Percentiles rank a stretch among this genome's conserved stretches.
Conservation (phyloP, 2,888 invertebrate genomes). For the Ommatoiulus sabulosus region DNA sequence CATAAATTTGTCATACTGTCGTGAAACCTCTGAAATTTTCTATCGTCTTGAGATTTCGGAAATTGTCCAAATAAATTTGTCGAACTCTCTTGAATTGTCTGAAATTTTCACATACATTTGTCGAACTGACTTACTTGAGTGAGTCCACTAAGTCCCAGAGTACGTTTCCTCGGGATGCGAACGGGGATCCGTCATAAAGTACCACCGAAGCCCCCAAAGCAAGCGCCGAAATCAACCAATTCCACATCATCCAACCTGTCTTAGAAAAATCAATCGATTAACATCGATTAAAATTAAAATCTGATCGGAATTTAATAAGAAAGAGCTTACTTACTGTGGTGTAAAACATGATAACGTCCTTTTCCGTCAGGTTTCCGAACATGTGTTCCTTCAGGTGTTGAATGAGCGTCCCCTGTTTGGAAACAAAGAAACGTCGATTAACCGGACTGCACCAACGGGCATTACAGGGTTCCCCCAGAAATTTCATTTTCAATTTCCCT, state of each 20-base stretch:
- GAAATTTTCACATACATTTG: too few species aligned
- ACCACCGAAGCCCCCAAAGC: slow-evolving; percentile 70
- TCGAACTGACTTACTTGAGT: slow-evolving; percentile 66
- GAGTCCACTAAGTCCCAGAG: slow-evolving; percentile 70
- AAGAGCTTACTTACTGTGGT: slow-evolving; percentile 70
- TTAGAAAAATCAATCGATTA: too few species aligned
- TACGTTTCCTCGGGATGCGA: slow-evolving; percentile 69
- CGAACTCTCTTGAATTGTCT: too few species aligned
- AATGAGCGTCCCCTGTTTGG: slow-evolving; percentile 70
- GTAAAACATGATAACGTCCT: slow-evolving; percentile 72
- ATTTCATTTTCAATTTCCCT: too few species aligned
- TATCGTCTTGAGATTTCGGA: too few species aligned
- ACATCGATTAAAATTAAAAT: too few species aligned
- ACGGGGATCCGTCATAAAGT: slow-evolving; percentile 73
- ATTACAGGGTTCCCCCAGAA: too few species aligned
- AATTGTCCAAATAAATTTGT: too few species aligned
- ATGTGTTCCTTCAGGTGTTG: slow-evolving; percentile 73
- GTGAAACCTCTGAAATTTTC: too few species aligned
- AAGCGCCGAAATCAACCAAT: slow-evolving; percentile 71
- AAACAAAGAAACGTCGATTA: background rate
- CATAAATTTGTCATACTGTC: too few species aligned
- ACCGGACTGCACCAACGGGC: too few species aligned
- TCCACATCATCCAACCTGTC: slow-evolving; percentile 76
- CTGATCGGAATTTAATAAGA: too few species aligned
- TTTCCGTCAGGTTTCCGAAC: slow-evolving; percentile 68